These are phyloP conservation scores for Candidula unifasciata DNA, from an alignment of 2,888 invertebrate species.

Conservation along the genomic window DNA sequence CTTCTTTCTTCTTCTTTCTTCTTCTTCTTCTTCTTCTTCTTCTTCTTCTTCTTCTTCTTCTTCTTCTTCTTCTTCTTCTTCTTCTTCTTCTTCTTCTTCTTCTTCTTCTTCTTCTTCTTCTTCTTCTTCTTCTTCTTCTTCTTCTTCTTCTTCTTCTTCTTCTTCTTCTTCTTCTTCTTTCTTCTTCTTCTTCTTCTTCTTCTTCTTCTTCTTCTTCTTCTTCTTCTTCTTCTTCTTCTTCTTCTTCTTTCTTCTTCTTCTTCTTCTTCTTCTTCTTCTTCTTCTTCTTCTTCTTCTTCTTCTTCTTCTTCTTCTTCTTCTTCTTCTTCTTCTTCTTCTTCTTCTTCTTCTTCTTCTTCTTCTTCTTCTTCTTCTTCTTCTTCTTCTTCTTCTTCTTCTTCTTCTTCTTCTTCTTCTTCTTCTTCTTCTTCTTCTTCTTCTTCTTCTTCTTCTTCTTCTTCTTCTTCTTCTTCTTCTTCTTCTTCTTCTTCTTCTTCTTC, in stretches of 20 bases:
- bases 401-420: not conserved
- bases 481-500: not conserved
- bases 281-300: too few relatives aligned
- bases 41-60: not conserved
- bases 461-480: not conserved
- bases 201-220: too few relatives aligned
- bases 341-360: not conserved
- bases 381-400: not conserved
- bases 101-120: slow-evolving; percentile 14
- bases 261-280: too few relatives aligned
- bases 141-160: slow-evolving; percentile 8
- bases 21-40: too few relatives aligned
- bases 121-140: slow-evolving; percentile 8
- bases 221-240: too few relatives aligned
- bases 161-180: not conserved
- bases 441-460: not conserved
- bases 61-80: not conserved
- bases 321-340: not conserved
- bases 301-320: not conserved
- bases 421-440: not conserved
- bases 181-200: too few relatives aligned
- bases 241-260: too few relatives aligned
- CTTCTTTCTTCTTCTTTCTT: too few relatives aligned
- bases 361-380: not conserved
- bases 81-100: not conserved